Evolutionary conservation across 2,797 vertebrate genomes (phyloP).

Genomic region (Buceros bicornis): DNA sequence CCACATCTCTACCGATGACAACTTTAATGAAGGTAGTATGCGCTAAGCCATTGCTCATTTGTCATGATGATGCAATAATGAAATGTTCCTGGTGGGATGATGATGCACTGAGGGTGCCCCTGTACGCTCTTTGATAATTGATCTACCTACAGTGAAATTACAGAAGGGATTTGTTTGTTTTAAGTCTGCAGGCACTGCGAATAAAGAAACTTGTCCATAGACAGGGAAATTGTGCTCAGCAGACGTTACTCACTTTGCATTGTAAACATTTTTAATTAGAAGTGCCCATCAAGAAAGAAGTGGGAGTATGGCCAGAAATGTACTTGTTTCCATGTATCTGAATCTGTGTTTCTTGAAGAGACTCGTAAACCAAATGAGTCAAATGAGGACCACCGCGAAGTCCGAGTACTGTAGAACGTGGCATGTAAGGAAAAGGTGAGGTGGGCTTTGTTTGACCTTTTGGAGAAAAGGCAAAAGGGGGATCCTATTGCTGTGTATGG

Average conservation of each 20-base stretch:
- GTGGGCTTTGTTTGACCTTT: background rate
- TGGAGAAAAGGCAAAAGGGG: background rate
- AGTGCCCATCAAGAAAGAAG: background rate
- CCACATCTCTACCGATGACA: slow-evolving; percentile 87
- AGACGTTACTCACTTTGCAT: background rate
- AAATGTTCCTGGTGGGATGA: background rate
- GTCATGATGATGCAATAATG: background rate
- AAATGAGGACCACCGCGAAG: background rate
- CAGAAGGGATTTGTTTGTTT: background rate
- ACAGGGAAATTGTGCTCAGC: background rate
- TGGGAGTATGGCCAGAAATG: background rate
- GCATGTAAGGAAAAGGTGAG: background rate
- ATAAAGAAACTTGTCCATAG: background rate
- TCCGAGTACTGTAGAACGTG: background rate
- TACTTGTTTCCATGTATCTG: background rate
- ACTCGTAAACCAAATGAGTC: background rate
- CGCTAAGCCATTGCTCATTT: background rate
- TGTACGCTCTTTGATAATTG: background rate
- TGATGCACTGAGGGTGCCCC: background rate
- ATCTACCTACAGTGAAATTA: background rate
- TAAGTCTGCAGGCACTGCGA: background rate
- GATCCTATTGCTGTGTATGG: background rate
- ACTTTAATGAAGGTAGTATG: slow-evolving; percentile 88
- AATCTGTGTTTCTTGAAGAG: background rate
- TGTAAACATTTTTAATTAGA: background rate